phyloP scores from a whole-genome alignment of 1,140 invertebrate genomes.

The Thalassaphorura encarpata region DNA sequence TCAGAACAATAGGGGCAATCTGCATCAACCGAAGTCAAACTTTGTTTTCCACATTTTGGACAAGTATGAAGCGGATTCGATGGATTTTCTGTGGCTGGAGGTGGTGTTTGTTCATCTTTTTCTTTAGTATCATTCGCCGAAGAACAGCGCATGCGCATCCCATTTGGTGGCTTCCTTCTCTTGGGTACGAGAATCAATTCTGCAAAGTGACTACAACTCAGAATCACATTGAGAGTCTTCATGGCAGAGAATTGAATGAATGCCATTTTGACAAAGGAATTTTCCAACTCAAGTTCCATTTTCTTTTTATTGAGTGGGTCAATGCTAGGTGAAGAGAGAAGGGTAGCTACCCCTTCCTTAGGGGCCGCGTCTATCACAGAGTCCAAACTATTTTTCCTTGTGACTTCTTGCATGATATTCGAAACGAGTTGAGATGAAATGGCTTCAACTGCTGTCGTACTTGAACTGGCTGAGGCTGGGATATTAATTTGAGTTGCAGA shows the following conservation, averaged over 20 bases:
- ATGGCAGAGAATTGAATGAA: constrained; percentile 49
- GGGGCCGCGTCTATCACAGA: background rate
- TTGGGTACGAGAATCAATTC: constrained; percentile 48
- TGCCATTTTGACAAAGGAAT: constrained; percentile 38
- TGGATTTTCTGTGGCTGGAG: background rate
- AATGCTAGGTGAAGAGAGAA: too few relatives aligned
- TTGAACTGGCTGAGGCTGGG: background rate
- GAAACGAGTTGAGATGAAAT: constrained; percentile 28
- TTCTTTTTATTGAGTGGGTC: constrained; percentile 30
- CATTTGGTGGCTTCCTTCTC: constrained; percentile 32
- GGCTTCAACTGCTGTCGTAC: constrained; percentile 23
- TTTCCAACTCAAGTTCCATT: constrained; percentile 23
- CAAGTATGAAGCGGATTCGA: constrained; percentile 5
- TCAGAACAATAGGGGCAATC: constrained; percentile 24
- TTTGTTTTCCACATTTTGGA: constrained; percentile 24
- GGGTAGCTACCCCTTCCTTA: too few relatives aligned
- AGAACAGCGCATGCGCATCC: too few relatives aligned
- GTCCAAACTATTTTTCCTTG: constrained; percentile 19
- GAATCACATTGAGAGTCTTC: constrained; percentile 44
- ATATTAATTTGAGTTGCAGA: background rate
- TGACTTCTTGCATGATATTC: constrained; percentile 31
- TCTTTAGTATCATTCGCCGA: constrained; percentile 31
- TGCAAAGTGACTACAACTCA: constrained; percentile 44
- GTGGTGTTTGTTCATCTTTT: background rate
- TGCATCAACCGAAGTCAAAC: constrained; percentile 5